phyloP scores from a whole-genome alignment of 2,113 vertebrate genomes.

The Paradisaea rubra region DNA sequence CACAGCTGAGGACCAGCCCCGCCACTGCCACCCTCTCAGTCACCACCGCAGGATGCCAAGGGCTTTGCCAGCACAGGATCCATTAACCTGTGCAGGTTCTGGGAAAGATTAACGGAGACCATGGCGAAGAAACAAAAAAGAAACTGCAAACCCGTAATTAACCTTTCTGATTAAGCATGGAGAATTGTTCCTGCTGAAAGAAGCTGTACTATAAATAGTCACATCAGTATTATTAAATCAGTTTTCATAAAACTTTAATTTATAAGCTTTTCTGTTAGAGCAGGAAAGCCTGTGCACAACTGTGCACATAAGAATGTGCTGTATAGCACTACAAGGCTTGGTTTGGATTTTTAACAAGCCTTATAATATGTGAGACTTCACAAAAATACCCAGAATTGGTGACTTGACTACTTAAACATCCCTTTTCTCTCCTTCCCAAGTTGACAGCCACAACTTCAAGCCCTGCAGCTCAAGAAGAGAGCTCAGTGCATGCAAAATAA shows the following conservation, averaged over 20 bases:
- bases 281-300: not conserved
- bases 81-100: not conserved
- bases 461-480: not conserved
- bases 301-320: not conserved
- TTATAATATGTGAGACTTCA: not conserved
- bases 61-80: not conserved
- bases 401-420: not conserved
- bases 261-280: not conserved
- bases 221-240: not conserved
- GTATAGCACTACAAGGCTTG: not conserved
- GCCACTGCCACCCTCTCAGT: not conserved
- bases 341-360: not conserved
- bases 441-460: not conserved
- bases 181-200: not conserved
- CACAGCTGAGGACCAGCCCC: not conserved
- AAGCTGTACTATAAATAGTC: not conserved
- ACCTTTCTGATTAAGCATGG: not conserved
- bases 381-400: not conserved
- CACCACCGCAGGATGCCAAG: accelerated
- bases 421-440: not conserved
- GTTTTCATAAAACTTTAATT: not conserved
- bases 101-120: not conserved
- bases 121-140: not conserved
- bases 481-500: not conserved
- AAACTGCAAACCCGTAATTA: not conserved